phyloP scores from a whole-genome alignment of 2,113 vertebrate species.

The Neodon shergylaensis region DNA sequence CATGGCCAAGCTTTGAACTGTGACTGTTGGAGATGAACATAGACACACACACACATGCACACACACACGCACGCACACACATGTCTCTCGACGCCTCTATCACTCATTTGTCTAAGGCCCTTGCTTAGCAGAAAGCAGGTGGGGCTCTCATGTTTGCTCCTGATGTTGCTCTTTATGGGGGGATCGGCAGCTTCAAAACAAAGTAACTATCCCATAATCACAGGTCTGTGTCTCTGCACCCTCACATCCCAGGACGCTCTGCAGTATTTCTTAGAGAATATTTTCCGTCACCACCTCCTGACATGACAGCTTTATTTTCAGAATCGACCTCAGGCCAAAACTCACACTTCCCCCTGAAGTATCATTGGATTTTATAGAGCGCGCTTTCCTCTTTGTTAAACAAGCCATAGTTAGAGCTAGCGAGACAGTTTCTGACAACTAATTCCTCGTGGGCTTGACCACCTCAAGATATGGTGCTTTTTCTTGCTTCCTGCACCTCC shows the following conservation, averaged over 20 bases:
- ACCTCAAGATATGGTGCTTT: constrained; percentile 35
- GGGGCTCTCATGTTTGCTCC: accelerated
- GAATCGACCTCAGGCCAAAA: constrained; percentile 53
- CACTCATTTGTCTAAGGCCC: not conserved
- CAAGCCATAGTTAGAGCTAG: constrained; percentile 46
- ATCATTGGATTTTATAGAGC: constrained; percentile 54
- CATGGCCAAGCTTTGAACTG: not conserved
- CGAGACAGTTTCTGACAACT: not conserved
- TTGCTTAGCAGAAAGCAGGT: not conserved
- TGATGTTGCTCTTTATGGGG: not conserved
- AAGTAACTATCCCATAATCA: not conserved
- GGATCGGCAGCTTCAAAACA: not conserved
- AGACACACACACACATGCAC: not conserved
- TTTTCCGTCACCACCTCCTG: not conserved
- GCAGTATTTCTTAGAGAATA: constrained; percentile 36
- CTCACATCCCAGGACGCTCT: not conserved
- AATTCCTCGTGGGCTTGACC: constrained; percentile 63
- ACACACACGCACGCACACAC: too few species aligned
- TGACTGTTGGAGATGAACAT: not conserved
- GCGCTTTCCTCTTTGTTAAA: constrained; percentile 64
- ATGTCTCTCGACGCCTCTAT: not conserved
- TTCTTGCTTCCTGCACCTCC: constrained; percentile 59
- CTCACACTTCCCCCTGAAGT: constrained; percentile 29
- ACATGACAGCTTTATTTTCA: constrained; percentile 68
- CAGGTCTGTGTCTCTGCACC: not conserved